Evolutionary conservation across 2,113 vertebrate genomes (phyloP), one percentile per base, ranked within the genome.

Genomic region (Chaetops frenatus): DNA sequence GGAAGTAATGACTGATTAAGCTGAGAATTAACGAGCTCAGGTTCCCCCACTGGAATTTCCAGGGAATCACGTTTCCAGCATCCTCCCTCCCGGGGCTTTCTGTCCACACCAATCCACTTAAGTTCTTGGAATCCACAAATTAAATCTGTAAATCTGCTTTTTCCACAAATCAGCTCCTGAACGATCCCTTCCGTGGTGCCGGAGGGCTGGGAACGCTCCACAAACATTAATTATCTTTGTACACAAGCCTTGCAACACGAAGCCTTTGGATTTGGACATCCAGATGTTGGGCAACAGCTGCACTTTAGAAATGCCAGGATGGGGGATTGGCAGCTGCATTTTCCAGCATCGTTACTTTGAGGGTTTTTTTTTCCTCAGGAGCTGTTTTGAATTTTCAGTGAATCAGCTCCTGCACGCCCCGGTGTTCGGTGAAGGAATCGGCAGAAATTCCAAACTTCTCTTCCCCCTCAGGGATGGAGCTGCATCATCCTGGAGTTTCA

Each of bases 261-360:
- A 62, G 29, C 24, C 48, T 9, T 44, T 0, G 3, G 57, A 22
- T 95, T 92, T 56, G 50, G 45, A 64, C 86, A 80, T 21, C n/a
- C 35, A 33, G 38, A 19, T 22, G 50, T 91, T 92, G 64, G 71
- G 94, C 60, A 96, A 96, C 54, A 48, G 10, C 40, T 31, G 8
- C 9, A 2, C 57, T 17, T 83, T 5, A 35, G 56, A 78, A 74
- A 74, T 3, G 8, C 1, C 0, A 1, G 6, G 3, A 8, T n/a
- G 1, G 35, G 53, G 54, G 27, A 9, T 11, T 7, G 23, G 7
- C 1, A 66, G 36, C 6, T 4, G 16, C 10, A 3, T 28, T 72
- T 58, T 27, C 3, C 64, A 31, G 29, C 10, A 20, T 57, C 0
- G 7, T 33, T 47, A 10, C 35, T 81, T 44, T 15, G 8, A 2